These are phyloP conservation scores for Pristionchus pacificus DNA, from an alignment of 1,140 invertebrate genomes.

Conservation along the genomic window DNA sequence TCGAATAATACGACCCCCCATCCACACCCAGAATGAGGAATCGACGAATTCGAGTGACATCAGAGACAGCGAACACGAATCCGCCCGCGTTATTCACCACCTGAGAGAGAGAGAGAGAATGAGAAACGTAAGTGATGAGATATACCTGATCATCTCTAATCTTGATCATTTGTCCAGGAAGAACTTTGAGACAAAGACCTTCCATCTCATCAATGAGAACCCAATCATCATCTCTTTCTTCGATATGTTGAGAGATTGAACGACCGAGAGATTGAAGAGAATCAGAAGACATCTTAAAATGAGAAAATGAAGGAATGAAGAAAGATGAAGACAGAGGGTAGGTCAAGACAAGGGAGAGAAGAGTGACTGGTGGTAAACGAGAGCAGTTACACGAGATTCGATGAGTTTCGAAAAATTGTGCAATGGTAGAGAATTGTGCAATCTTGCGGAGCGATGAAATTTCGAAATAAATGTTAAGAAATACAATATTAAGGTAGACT, in stretches of 20 bases:
- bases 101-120: constrained; percentile 24
- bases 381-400: too few relatives aligned
- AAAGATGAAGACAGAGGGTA: constrained; percentile 12
- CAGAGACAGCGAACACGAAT: constrained; percentile 55
- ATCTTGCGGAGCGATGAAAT: too few relatives aligned
- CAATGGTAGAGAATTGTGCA: too few relatives aligned
- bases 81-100: constrained; percentile 57
- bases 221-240: neutral
- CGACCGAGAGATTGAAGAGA: neutral
- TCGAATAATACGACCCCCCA: constrained; percentile 54
- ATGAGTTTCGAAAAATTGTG: too few relatives aligned
- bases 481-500: too few relatives aligned
- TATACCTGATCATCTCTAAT: neutral
- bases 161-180: constrained; percentile 9
- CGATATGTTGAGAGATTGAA: neutral
- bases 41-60: constrained; percentile 54
- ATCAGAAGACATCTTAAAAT: constrained; percentile 3
- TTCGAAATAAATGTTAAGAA: too few relatives aligned
- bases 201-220: neutral
- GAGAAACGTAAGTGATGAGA: neutral
- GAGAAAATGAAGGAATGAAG: constrained; percentile 6
- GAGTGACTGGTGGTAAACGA: too few relatives aligned
- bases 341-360: constrained; percentile 9
- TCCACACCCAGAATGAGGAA: constrained; percentile 57
- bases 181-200: neutral